These are phyloP conservation scores for Salmo trutta DNA, from an alignment of 2,797 vertebrate species.

Conservation along the genomic window DNA sequence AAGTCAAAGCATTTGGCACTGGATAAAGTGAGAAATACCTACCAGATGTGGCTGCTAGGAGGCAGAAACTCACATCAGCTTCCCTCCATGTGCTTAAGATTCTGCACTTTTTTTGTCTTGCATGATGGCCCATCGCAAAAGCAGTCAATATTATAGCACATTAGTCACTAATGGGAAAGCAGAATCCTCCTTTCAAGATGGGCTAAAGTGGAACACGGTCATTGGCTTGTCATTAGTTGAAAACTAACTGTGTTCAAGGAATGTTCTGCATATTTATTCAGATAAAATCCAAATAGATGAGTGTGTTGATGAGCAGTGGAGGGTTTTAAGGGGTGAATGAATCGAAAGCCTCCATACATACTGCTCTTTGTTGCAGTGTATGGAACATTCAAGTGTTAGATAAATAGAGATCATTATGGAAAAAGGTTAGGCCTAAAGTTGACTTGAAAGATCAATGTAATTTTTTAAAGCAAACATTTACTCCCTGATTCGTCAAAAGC, in stretches of 20 bases:
- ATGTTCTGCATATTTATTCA: not conserved
- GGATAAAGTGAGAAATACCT: not conserved
- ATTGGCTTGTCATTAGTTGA: slow-evolving; percentile 51
- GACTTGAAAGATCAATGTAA: not conserved
- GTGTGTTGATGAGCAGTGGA: not conserved
- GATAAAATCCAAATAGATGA: not conserved
- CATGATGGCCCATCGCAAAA: not conserved
- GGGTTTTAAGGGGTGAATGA: too few relatives aligned
- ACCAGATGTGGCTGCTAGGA: not conserved
- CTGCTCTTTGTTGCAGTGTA: too few relatives aligned
- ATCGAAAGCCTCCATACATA: too few relatives aligned
- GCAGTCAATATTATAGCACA: slow-evolving; percentile 12
- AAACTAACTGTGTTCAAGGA: slow-evolving; percentile 23
- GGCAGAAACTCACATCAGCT: slow-evolving; percentile 17
- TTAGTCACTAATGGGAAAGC: slow-evolving; percentile 26
- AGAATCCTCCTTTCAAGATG: slow-evolving; percentile 9
- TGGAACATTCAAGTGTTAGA: too few relatives aligned
- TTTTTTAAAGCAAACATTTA: not conserved
- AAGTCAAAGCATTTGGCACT: not conserved
- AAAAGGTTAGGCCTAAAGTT: not conserved
- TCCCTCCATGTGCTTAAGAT: not conserved
- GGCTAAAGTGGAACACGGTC: slow-evolving; percentile 25
- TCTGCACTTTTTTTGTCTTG: slow-evolving; percentile 18
- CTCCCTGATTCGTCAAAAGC: not conserved
- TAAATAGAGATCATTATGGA: not conserved